phyloP scores from a whole-genome alignment of 2,888 invertebrate species.

The Drosophila meridiana region DNA sequence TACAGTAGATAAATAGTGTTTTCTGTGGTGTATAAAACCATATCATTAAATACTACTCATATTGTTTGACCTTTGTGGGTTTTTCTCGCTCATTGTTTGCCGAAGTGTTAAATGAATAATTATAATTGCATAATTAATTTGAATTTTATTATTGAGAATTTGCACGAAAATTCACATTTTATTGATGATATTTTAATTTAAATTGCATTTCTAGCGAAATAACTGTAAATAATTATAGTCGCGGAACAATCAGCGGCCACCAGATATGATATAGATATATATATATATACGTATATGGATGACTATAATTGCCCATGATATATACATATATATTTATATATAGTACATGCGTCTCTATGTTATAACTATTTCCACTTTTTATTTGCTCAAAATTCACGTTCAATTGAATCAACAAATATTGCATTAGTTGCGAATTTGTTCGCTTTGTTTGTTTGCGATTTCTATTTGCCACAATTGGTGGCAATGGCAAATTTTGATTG shows the following conservation, averaged over 20 bases:
- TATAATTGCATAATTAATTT: slow-evolving; percentile 4
- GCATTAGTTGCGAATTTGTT: slow-evolving; percentile 1
- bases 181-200: slow-evolving; percentile 7
- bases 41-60: neutral
- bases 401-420: slow-evolving; percentile 7
- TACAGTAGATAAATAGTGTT: neutral
- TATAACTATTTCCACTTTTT: neutral
- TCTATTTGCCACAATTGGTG: slow-evolving; percentile 8
- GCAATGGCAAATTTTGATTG: slow-evolving; percentile 1
- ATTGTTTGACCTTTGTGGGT: neutral
- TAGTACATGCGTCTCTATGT: neutral
- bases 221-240: neutral
- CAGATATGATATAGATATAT: neutral
- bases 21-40: neutral
- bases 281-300: too few species aligned
- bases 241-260: neutral
- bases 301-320: neutral
- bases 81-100: neutral
- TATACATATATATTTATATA: neutral
- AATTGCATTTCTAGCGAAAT: slow-evolving; percentile 1
- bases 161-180: neutral
- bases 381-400: neutral
- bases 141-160: slow-evolving; percentile 6
- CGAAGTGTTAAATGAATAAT: slow-evolving; percentile 11
- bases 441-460: slow-evolving; percentile 8